Percentiles rank a stretch among this genome's conserved stretches.
phyloP scores from a whole-genome alignment of 1,140 invertebrate genomes.

The Drosophila nigromelanica region DNA sequence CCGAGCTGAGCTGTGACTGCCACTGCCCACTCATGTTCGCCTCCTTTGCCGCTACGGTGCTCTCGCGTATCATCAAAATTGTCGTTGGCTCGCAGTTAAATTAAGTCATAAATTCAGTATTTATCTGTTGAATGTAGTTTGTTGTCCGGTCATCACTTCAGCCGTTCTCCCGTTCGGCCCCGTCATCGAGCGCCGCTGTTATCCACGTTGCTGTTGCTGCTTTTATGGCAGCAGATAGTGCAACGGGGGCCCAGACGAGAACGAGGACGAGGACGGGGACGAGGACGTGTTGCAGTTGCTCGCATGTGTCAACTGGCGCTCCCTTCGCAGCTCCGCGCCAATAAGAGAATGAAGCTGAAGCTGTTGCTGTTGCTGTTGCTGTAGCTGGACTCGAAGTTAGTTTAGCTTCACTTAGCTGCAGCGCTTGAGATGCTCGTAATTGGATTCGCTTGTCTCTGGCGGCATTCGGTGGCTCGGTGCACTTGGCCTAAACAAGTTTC shows the following conservation, averaged over 20 bases:
- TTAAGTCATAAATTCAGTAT: conserved; percentile 84
- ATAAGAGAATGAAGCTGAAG: not conserved
- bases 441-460: conserved; percentile 29
- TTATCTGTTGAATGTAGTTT: conserved; percentile 84
- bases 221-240: conserved; percentile 76
- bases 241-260: not conserved
- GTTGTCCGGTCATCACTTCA: conserved; percentile 83
- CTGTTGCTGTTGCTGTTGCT: too few species aligned
- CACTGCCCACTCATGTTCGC: conserved; percentile 75
- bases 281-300: conserved; percentile 33
- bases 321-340: conserved; percentile 10
- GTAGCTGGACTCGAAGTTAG: conserved; percentile 34
- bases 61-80: conserved; percentile 73
- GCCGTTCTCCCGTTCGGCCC: conserved; percentile 25
- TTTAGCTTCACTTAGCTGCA: conserved; percentile 38
- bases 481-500: conserved; percentile 10
- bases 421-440: conserved; percentile 31
- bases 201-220: conserved; percentile 69
- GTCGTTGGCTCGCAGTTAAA: conserved; percentile 83
- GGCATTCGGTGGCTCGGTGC: too few species aligned
- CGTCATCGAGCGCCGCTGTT: conserved; percentile 44
- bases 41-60: not conserved
- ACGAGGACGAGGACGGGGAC: not conserved
- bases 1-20: conserved; percentile 49
- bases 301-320: conserved; percentile 63